A percentile compares a stretch with the other conserved stretches of the same genome.
phyloP scores from a whole-genome alignment of 2,797 vertebrate species.

The Hippoglossus hippoglossus region DNA sequence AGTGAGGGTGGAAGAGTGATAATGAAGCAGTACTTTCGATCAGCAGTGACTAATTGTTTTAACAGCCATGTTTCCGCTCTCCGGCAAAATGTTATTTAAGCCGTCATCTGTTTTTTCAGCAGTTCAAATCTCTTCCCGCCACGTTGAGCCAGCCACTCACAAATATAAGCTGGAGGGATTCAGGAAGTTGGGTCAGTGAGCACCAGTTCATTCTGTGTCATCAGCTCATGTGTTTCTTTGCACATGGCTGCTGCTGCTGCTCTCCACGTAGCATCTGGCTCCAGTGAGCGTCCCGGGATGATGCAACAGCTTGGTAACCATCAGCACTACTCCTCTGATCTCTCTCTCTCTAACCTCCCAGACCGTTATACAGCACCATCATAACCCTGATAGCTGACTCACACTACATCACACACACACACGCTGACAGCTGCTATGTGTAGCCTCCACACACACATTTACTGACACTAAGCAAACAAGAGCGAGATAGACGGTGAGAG shows the following conservation, averaged over 20 bases:
- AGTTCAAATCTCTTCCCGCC: constrained; percentile 55
- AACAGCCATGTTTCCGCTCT: constrained; percentile 3
- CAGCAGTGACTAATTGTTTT: constrained; percentile 24
- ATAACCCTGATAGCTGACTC: constrained; percentile 44
- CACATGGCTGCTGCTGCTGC: constrained; percentile 31
- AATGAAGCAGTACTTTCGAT: constrained; percentile 16
- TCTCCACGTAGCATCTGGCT: constrained; percentile 60
- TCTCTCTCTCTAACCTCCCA: constrained; percentile 17
- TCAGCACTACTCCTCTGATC: constrained; percentile 50
- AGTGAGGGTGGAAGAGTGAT: background rate
- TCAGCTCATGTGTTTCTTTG: constrained; percentile 27
- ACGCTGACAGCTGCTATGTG: constrained; percentile 34
- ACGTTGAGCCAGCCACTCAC: constrained; percentile 52
- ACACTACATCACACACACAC: constrained; percentile 45
- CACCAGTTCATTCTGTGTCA: constrained; percentile 23
- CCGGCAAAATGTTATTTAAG: constrained; percentile 11
- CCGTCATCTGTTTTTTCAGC: constrained; percentile 21
- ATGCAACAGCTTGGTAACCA: constrained; percentile 77
- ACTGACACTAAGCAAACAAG: constrained; percentile 29
- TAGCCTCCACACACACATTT: constrained; percentile 14
- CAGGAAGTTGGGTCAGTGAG: constrained; percentile 53
- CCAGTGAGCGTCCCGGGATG: constrained; percentile 51
- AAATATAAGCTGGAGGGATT: background rate
- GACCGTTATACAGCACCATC: constrained; percentile 24
- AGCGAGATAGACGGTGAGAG: background rate